A percentile compares a stretch with the other conserved stretches of the same genome.
Conservation (phyloP, 1,140 invertebrate genomes). For the Hylaeus volcanicus region DNA sequence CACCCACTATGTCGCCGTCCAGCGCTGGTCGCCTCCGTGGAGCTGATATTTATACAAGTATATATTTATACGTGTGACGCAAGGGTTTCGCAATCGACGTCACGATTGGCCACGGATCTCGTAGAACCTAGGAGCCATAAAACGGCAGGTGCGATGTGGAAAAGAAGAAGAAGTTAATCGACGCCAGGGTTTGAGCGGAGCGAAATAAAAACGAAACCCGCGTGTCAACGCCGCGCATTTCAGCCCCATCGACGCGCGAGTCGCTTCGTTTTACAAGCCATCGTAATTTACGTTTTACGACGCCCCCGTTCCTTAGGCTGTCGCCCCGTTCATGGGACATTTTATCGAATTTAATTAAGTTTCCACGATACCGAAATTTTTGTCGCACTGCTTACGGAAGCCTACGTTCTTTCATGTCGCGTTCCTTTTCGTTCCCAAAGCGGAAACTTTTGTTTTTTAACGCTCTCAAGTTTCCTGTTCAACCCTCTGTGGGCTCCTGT, state of each 20-base stretch:
- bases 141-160: constrained; percentile 1
- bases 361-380: neutral
- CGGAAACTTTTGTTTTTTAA: too few species aligned
- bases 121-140: neutral
- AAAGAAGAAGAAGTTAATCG: constrained; percentile 35
- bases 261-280: constrained; percentile 17
- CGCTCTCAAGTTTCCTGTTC: too few species aligned
- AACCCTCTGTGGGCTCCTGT: too few species aligned
- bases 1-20: neutral
- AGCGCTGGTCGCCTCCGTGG: neutral
- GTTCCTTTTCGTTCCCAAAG: too few species aligned
- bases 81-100: constrained; percentile 28
- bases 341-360: constrained; percentile 51
- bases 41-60: constrained; percentile 26
- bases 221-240: constrained; percentile 9
- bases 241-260: constrained; percentile 30
- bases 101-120: neutral
- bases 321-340: neutral
- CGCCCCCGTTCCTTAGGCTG: neutral
- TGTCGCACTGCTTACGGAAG: too few species aligned
- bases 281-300: constrained; percentile 49
- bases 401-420: too few species aligned
- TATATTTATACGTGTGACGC: constrained; percentile 33
- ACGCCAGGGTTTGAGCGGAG: neutral
- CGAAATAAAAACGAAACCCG: constrained; percentile 28